Evolutionary conservation across 2,797 vertebrate genomes (phyloP).

Genomic region (Clarias laeviceps): DNA sequence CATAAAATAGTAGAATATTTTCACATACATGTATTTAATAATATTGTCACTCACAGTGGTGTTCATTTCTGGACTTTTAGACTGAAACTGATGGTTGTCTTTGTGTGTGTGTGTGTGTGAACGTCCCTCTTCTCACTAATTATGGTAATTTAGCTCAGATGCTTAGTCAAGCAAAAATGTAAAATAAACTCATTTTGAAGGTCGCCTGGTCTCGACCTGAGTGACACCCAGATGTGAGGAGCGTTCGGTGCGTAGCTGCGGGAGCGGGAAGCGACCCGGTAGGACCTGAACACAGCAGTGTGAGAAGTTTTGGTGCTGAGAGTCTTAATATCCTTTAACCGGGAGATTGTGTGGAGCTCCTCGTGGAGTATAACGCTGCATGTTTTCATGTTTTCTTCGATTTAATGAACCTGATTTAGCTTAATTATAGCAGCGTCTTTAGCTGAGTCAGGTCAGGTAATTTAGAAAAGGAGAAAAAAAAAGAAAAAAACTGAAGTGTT

Average conservation of each 20-base stretch:
- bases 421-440: background rate
- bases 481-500: background rate
- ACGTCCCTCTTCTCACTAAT: background rate
- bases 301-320: background rate
- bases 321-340: background rate
- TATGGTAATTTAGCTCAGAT: background rate
- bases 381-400: background rate
- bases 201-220: background rate
- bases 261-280: background rate
- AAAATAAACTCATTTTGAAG: background rate
- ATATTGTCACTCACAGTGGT: background rate
- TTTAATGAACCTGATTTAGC: constrained; percentile 6
- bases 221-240: background rate
- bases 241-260: background rate
- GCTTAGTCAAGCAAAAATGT: background rate
- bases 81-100: background rate
- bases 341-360: background rate
- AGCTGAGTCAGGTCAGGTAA: background rate
- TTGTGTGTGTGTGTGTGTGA: background rate
- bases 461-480: background rate
- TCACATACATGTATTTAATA: background rate
- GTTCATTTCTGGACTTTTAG: background rate
- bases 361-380: background rate
- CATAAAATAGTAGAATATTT: background rate
- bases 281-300: background rate